A percentile compares a stretch with the other conserved stretches of the same genome.
Evolutionary conservation across 2,888 invertebrate species (phyloP).

Genomic region (Disparrhopalites patrizii): DNA sequence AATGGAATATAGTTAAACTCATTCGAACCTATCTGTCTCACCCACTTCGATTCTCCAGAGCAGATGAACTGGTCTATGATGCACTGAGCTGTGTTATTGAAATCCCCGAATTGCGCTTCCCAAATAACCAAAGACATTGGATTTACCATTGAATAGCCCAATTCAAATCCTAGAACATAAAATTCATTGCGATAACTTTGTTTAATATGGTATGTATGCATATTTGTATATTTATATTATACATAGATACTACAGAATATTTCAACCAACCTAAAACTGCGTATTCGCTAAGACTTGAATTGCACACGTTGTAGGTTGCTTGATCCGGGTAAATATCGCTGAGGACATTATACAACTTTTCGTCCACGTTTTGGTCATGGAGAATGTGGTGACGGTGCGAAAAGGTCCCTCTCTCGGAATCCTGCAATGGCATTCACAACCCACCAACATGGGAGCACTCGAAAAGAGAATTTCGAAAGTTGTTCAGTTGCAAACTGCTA

Average conservation of each 20-base stretch:
- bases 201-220: background rate
- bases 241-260: background rate
- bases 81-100: conserved; percentile 94
- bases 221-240: no score
- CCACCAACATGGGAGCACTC: no score
- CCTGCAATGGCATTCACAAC: conserved; percentile 53
- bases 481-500: background rate
- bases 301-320: conserved; percentile 98
- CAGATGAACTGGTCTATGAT: conserved; percentile 91
- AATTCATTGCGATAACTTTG: no score
- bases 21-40: conserved; percentile 92
- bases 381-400: conserved; percentile 88
- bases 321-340: conserved; percentile 94
- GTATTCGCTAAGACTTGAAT: conserved; percentile 97
- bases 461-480: no score
- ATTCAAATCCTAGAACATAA: conserved; percentile 80
- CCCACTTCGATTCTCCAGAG: conserved; percentile 97
- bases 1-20: no score
- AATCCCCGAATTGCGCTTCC: conserved; percentile 99
- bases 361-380: conserved; percentile 96
- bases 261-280: conserved; percentile 66
- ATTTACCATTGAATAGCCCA: conserved; percentile 97
- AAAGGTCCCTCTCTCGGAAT: conserved; percentile 98
- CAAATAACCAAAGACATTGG: conserved; percentile 94
- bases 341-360: conserved; percentile 71